Evolutionary conservation across 2,113 vertebrate genomes (phyloP).

Genomic region (Halichoeres trimaculatus): DNA sequence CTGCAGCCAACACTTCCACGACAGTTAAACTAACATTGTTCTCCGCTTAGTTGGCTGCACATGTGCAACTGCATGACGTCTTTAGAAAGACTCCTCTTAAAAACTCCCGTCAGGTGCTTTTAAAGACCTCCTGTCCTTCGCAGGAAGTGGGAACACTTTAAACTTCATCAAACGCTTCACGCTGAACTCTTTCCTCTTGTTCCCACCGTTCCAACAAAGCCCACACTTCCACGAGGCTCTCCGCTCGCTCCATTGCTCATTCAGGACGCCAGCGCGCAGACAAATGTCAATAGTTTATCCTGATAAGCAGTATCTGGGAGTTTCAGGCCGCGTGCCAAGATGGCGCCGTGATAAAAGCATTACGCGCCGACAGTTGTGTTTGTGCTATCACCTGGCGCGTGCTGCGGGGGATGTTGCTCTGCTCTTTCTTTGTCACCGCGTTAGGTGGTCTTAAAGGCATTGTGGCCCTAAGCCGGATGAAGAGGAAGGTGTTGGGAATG

Average conservation of each 20-base stretch:
- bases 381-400: slow-evolving; percentile 44
- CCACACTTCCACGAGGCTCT: slow-evolving; percentile 7
- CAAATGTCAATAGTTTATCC: slow-evolving; percentile 78
- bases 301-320: slow-evolving; percentile 75
- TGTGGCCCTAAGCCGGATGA: slow-evolving; percentile 65
- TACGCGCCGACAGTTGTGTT: slow-evolving; percentile 68
- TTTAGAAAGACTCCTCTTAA: slow-evolving; percentile 18
- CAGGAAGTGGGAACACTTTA: slow-evolving; percentile 23
- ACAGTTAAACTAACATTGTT: slow-evolving; percentile 65
- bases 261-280: slow-evolving; percentile 59
- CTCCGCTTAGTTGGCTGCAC: slow-evolving; percentile 59
- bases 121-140: slow-evolving; percentile 15
- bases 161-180: slow-evolving; percentile 35
- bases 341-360: slow-evolving; percentile 71
- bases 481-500: slow-evolving; percentile 63
- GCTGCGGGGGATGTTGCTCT: slow-evolving; percentile 53
- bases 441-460: slow-evolving; percentile 64
- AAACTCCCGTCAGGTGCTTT: slow-evolving; percentile 22
- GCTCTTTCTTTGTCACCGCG: slow-evolving; percentile 63
- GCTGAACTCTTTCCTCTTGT: slow-evolving; percentile 27
- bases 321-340: slow-evolving; percentile 72
- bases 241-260: slow-evolving; percentile 56
- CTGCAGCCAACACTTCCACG: slow-evolving; percentile 58
- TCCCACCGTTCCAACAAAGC: slow-evolving; percentile 36
- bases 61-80: slow-evolving; percentile 30